Evolutionary conservation across 2,797 vertebrate genomes (phyloP), one percentile per base, ranked within the genome.

Genomic region (Cyprinodon diabolis): DNA sequence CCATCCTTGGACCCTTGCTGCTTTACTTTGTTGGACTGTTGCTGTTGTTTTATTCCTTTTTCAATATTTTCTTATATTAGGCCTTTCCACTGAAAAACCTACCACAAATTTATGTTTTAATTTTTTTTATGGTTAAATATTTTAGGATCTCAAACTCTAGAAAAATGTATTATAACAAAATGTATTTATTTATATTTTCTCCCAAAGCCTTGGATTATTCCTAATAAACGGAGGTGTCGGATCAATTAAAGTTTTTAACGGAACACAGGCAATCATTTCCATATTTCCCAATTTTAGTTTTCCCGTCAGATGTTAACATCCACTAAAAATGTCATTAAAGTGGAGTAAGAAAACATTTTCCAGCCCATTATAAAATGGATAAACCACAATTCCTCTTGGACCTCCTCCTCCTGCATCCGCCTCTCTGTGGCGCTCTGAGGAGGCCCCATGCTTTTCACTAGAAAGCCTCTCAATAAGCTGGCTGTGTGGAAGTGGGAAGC

Each of bases 401-500:
- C 70, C 60, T 69, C 69, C 15, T 69, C 67, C 75, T 74, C 48
- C 69, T 68, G 57, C 56, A 17, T 58, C 25, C 23, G 30, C 56
- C 15, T 52, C 43, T 43, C 15, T 7, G 56, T 12, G 73, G 57
- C 68, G 56, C 58, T 45, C 77, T 51, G 30, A 87, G 87, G 89
- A 89, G 91, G 75, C 85, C 90, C 76, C 80, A 88, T 86, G 84
- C 92, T 94, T 93, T 93, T 92, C 92, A 93, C 94, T 93, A 95
- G 94, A 95, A 94, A 94, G 86, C 78, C 72, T 79, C 57, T 4
- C 80, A 92, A 91, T 83, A 86, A 89, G 75, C 81, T 15, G 67
- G 73, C 75, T 75, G 65, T 60, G 73, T 77, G 25, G 68, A 77
- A 51, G 79, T 79, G 73, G 35, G 84, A 76, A 83, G 69, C 85